Evolutionary conservation across 2,797 vertebrate genomes (phyloP).

Genomic region (Siniperca undulata): DNA sequence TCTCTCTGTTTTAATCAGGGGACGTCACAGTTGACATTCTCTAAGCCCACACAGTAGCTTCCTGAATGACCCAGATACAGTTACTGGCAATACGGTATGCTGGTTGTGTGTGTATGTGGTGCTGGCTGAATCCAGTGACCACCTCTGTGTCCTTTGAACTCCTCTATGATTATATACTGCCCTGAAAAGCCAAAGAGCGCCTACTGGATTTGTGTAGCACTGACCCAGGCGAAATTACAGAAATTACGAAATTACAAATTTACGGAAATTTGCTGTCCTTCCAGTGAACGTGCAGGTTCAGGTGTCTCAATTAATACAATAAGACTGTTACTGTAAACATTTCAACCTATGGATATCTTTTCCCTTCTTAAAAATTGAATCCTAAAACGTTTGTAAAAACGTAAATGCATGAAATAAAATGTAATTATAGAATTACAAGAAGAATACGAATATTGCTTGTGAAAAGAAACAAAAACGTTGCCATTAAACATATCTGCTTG

Average conservation of each 20-base stretch:
- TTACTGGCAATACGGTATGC: not conserved
- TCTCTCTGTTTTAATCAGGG: conserved; percentile 43
- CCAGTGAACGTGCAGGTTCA: not conserved
- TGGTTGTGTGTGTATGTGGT: conserved; percentile 1
- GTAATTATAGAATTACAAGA: no score
- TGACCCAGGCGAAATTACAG: not conserved
- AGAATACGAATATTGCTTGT: no score
- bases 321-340: not conserved
- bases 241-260: not conserved
- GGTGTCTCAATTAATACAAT: not conserved
- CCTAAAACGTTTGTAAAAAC: not conserved
- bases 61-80: conserved; percentile 14
- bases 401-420: not conserved
- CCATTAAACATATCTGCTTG: no score
- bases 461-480: no score
- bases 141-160: not conserved
- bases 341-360: not conserved
- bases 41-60: conserved; percentile 24
- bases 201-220: not conserved
- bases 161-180: not conserved
- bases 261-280: not conserved
- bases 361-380: not conserved
- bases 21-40: conserved; percentile 36
- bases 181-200: not conserved
- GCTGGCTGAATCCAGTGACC: not conserved